Conservation (phyloP, 2,113 vertebrate species). For the Anolis sagrei region DNA sequence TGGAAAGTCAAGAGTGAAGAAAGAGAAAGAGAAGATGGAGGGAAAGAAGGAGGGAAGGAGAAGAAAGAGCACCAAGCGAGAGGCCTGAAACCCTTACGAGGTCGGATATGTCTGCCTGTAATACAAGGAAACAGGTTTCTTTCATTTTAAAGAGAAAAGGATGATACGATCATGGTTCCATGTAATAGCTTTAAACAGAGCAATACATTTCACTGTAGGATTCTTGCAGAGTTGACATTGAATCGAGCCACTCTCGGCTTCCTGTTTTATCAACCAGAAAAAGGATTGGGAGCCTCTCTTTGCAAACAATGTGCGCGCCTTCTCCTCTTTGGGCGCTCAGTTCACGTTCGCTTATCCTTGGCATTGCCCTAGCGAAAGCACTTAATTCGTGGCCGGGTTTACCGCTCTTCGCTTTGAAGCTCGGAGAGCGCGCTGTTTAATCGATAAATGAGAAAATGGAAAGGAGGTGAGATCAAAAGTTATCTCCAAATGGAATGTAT, state of each 20-base stretch:
- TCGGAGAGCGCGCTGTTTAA: conserved; percentile 40
- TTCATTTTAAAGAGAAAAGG: background rate
- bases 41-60: no score
- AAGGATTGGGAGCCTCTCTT: conserved; percentile 39
- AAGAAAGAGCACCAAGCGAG: no score
- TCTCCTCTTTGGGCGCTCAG: background rate
- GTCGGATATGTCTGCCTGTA: no score
- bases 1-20: no score
- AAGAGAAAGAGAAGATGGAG: no score
- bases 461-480: conserved; percentile 17
- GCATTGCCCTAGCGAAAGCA: conserved; percentile 49
- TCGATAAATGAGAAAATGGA: conserved; percentile 11
- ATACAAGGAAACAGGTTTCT: background rate
- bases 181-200: conserved; percentile 46
- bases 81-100: no score
- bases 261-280: conserved; percentile 64
- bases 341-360: conserved; percentile 57
- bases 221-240: conserved; percentile 51
- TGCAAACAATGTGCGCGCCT: conserved; percentile 36
- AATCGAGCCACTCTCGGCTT: conserved; percentile 43
- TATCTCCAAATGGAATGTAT: conserved; percentile 11
- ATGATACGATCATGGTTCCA: conserved; percentile 11
- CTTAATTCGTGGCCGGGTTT: conserved; percentile 40
- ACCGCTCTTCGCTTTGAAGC: conserved; percentile 38
- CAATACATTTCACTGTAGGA: conserved; percentile 34